Percentiles rank a stretch among this genome's conserved stretches.
Conservation (phyloP, 2,113 vertebrate species). For the Xiphophorus hellerii region DNA sequence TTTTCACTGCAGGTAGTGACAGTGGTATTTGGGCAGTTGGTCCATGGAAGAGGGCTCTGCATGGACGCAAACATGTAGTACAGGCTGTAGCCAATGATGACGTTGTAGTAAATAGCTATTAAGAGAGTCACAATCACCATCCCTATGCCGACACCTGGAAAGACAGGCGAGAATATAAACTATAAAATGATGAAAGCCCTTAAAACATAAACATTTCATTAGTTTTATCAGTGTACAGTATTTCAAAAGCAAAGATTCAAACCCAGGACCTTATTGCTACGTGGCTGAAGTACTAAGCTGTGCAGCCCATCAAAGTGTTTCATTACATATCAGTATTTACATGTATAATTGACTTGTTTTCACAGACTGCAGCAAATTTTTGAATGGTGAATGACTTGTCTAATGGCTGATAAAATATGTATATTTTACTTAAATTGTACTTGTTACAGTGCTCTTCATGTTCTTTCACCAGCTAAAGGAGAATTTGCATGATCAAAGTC, state of each 20-base stretch:
- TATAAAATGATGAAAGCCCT: too few relatives aligned
- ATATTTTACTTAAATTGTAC: not conserved
- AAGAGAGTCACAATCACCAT: conserved; percentile 88
- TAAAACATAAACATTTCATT: too few relatives aligned
- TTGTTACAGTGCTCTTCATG: not conserved
- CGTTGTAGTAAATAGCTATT: conserved; percentile 90
- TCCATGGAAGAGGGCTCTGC: conserved; percentile 89
- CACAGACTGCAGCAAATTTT: too few relatives aligned
- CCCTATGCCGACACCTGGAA: conserved; percentile 89
- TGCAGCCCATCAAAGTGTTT: too few relatives aligned
- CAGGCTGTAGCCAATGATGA: conserved; percentile 91
- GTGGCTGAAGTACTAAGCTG: too few relatives aligned
- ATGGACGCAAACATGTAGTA: conserved; percentile 96
- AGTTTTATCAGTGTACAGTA: too few relatives aligned
- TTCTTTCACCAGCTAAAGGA: not conserved
- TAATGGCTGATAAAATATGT: not conserved
- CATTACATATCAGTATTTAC: too few relatives aligned
- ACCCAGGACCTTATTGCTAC: too few relatives aligned
- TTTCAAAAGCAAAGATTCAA: too few relatives aligned
- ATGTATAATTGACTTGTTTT: too few relatives aligned
- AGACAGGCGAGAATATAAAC: conserved; percentile 6
- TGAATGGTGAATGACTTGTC: not conserved
- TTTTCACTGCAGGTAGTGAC: conserved; percentile 81
- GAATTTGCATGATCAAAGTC: not conserved
- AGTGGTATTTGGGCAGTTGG: conserved; percentile 79